These are phyloP conservation scores for Leptura quadrifasciata DNA, from an alignment of 2,888 invertebrate genomes.

Conservation along the genomic window DNA sequence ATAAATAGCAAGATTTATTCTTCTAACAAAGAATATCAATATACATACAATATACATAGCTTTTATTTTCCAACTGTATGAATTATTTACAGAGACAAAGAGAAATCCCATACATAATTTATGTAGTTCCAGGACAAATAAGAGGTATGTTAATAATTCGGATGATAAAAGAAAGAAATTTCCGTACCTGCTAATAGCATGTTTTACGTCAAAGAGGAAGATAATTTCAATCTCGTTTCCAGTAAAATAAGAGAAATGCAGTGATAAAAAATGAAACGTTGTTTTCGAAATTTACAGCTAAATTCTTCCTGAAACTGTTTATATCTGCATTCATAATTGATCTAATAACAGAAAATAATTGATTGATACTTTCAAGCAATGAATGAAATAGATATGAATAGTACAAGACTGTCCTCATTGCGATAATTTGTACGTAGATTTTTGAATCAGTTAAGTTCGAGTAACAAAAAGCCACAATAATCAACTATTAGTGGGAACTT, in stretches of 20 bases:
- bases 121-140: neutral
- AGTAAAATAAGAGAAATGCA: neutral
- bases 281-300: neutral
- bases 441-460: too few relatives aligned
- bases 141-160: slow-evolving; percentile 7
- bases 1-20: too few relatives aligned
- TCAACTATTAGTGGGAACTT: too few relatives aligned
- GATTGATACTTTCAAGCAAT: too few relatives aligned
- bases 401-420: too few relatives aligned
- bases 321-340: too few relatives aligned
- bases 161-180: neutral
- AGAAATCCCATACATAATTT: neutral
- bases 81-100: neutral
- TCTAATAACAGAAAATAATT: too few relatives aligned
- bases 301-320: neutral
- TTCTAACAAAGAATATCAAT: neutral
- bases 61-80: neutral
- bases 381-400: too few relatives aligned
- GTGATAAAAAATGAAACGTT: neutral
- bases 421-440: too few relatives aligned
- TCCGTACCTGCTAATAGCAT: slow-evolving; percentile 3
- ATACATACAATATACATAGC: neutral
- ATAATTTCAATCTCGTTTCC: neutral
- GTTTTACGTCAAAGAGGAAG: neutral
- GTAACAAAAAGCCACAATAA: too few relatives aligned